These are phyloP conservation scores for Papilio helenus DNA, from an alignment of 1,140 invertebrate genomes.

Conservation along the genomic window DNA sequence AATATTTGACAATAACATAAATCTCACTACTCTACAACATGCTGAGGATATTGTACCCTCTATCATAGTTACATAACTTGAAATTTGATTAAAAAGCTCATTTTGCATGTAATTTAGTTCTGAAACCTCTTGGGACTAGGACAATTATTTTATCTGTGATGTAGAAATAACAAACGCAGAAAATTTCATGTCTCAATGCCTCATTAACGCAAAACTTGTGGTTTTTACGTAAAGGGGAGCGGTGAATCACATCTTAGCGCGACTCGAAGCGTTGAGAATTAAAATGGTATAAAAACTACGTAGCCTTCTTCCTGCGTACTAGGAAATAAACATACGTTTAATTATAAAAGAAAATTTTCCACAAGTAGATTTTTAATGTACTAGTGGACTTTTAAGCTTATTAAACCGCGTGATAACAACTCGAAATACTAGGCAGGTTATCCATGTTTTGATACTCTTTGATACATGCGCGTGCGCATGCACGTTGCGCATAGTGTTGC, in stretches of 20 bases:
- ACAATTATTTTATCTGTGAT: not conserved
- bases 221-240: not conserved
- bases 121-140: not conserved
- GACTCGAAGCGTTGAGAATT: slow-evolving; percentile 2
- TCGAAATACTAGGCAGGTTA: not conserved
- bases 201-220: not conserved
- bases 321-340: not conserved
- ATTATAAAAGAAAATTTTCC: not conserved
- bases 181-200: not conserved
- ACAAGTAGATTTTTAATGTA: not conserved
- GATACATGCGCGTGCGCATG: not conserved
- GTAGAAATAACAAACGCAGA: not conserved
- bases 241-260: not conserved
- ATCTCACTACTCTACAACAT: not conserved
- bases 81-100: not conserved
- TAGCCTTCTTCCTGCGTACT: not conserved
- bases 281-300: not conserved
- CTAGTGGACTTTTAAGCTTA: not conserved
- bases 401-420: not conserved
- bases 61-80: not conserved
- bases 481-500: not conserved
- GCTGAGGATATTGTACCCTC: not conserved
- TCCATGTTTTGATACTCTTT: too few species aligned
- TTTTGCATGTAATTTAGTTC: not conserved
- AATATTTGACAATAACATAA: not conserved